Evolutionary conservation across 1,140 invertebrate genomes (phyloP), one percentile per base, ranked within the genome.

Genomic region (Mercenaria mercenaria): DNA sequence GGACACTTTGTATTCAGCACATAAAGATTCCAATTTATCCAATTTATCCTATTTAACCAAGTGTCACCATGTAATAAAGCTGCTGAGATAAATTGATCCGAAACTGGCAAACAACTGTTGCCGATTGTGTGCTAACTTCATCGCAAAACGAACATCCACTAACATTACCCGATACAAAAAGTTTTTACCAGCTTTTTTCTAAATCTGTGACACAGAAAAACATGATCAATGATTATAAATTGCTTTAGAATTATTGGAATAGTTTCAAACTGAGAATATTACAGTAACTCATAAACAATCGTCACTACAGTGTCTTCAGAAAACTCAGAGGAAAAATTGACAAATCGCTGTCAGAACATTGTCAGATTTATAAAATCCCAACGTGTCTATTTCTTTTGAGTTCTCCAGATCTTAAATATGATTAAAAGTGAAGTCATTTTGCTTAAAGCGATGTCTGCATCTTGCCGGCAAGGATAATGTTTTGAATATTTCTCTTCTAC

Each of bases 51-150:
- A 34, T 34, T 67, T 34, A 32, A 29, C 32, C 3, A 67, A 67
- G 32, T 67, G 61, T 67, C 61, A 67, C 61, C 20, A 10, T 29
- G 61, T 67, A 67, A 67, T 67, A 67, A 67, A 67, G 61, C 61
- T n/a, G 32, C 29, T 67, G 32, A 13, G 29, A 67, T 67, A 67
- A 67, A 67, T 67, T 67, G 61, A 67, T 67, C 61, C 61, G 32
- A 67, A n/a, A 47, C 61, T 34, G 52, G 23, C 52, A 11, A 56
- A 11, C 61, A 37, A 67, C 29, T 67, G 61, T 67, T 67, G 61
- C 61, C 26, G 29, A 67, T 34, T 32, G 26, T 32, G 11, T 18
- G 26, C 23, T 37, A 32, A 67, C 20, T n/a, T 67, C 61, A 2
- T 67, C 61, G 23, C 29, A 67, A 67, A 34, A 37, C 32, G 61